Base-by-base conservation (phyloP, 23 tunicate species). In the Clavelina lepadiformis region DNA sequence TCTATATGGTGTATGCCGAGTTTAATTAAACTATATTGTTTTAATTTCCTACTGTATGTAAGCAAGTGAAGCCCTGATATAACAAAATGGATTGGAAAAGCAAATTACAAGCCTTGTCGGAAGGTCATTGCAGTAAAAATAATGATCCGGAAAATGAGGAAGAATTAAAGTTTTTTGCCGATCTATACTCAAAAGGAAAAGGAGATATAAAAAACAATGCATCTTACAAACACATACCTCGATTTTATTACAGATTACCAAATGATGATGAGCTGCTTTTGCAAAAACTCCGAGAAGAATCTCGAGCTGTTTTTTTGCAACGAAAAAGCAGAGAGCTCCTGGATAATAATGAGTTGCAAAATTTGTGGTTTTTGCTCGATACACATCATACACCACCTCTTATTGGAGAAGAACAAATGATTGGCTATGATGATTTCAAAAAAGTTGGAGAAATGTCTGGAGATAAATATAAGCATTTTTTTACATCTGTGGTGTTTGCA, bases 291-390 rank as follows among this genome's bases (percentile, higher is more conserved):
- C 61, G 99, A 27, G 99, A 94, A 54, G 99, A 94, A 68, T 86
- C 99, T 1, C 68, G 99, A 46, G 99, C 99, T 13, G 95, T 94
- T 0, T 94, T 94, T 74, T 65, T 94, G 15, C 99, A 94, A 33
- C 80, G 99, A 32, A 94, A 79, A 62, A 80, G 91, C 73, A 74
- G 95, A 26, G 99, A 86, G 50, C 63, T 94, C 24, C 46, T 94
- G 24, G 99, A 94, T 58, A 94, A 94, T 47, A 93, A 86, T 34
- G 99, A 94, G 35, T 72, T 94, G 3, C 99, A 94, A 71, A 86
- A 94, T 35, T 58, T 94, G 44, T 94, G 99, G 99, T 86, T 81
- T 75, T 61, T 94, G 2, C 65, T 94, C 8, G 99, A 94, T 29
- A 88, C 86, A 58, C 81, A 94, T 75, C 79, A 82, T 37, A 77